Evolutionary conservation across 2,888 invertebrate species (phyloP).

Genomic region (Philereme vetulata): DNA sequence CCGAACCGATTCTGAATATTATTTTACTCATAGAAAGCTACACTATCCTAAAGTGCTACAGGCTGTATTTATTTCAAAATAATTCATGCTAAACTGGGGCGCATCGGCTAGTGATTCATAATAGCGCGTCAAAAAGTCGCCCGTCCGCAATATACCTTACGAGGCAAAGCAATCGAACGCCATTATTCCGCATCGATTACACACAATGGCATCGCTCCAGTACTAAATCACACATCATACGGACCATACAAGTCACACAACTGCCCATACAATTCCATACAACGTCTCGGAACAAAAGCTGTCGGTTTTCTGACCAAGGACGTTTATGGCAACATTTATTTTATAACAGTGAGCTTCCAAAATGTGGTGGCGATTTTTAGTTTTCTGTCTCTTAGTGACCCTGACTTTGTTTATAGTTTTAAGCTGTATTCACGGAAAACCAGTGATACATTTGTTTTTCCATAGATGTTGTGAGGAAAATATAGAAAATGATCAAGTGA

Average conservation of each 20-base stretch:
- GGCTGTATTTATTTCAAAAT: too few species aligned
- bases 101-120: not conserved
- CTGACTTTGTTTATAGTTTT: constrained; percentile 64
- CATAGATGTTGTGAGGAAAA: constrained; percentile 67
- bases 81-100: too few species aligned
- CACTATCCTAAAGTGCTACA: too few species aligned
- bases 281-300: not conserved
- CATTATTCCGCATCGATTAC: constrained; percentile 52
- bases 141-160: constrained; percentile 39
- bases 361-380: constrained; percentile 73
- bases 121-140: constrained; percentile 36
- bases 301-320: not conserved
- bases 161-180: constrained; percentile 53
- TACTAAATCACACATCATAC: constrained; percentile 30
- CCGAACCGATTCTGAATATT: too few species aligned
- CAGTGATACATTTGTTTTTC: constrained; percentile 65
- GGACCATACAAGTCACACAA: constrained; percentile 24
- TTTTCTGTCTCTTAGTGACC: constrained; percentile 67
- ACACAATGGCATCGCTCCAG: constrained; percentile 42
- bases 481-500: constrained; percentile 70
- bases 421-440: constrained; percentile 65
- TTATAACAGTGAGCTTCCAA: not conserved
- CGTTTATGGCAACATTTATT: not conserved
- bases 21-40: too few species aligned
- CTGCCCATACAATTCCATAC: constrained; percentile 18